phyloP scores from a whole-genome alignment of 2,888 invertebrate species.

The Autographa gamma region DNA sequence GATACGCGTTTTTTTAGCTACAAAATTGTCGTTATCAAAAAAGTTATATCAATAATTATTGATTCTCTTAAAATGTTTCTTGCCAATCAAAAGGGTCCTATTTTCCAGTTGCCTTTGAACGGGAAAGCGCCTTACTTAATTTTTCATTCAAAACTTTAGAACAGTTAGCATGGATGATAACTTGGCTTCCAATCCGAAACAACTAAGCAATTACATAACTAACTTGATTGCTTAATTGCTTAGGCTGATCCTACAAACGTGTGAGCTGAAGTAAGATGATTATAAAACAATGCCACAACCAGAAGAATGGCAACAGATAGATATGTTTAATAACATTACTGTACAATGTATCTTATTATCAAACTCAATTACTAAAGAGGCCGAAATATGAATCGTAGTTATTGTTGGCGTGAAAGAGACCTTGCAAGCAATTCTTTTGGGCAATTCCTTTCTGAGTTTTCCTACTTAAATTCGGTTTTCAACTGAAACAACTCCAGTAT shows the following conservation, averaged over 20 bases:
- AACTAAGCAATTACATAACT: neutral
- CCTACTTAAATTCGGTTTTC: too few relatives aligned
- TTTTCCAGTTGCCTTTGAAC: too few relatives aligned
- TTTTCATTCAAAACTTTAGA: neutral
- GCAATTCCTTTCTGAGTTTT: neutral
- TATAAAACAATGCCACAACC: constrained; percentile 10
- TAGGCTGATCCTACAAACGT: neutral
- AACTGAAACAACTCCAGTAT: too few relatives aligned
- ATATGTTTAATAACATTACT: constrained; percentile 15
- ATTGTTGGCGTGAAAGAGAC: neutral
- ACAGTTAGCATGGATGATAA: neutral
- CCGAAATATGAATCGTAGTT: neutral
- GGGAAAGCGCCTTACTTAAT: too few relatives aligned
- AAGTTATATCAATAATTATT: too few relatives aligned
- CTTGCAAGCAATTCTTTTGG: neutral
- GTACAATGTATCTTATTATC: constrained; percentile 7
- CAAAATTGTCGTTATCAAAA: too few relatives aligned
- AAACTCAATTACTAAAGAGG: neutral
- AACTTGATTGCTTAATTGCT: neutral
- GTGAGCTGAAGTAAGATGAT: constrained; percentile 6
- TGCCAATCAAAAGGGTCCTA: too few relatives aligned
- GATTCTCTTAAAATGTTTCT: too few relatives aligned
- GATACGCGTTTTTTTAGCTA: too few relatives aligned
- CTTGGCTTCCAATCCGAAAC: neutral
- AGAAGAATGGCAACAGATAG: constrained; percentile 5